Base-by-base conservation (phyloP, 1,140 invertebrate genomes). In the Panagrolaimus sp. region DNA sequence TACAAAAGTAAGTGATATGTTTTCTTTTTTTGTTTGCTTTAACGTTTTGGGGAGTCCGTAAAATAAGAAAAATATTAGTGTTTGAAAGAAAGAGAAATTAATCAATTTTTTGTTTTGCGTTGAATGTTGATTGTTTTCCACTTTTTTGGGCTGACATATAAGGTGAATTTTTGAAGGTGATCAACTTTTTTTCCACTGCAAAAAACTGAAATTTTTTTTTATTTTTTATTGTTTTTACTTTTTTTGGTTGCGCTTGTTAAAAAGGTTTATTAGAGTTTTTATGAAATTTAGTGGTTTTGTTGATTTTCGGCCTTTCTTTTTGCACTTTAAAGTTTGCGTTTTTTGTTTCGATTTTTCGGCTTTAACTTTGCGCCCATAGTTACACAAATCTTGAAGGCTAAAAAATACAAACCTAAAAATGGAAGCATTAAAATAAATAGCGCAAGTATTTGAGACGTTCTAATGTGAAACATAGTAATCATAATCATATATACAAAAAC, bases 311-410 rank as follows among this genome's bases (percentile, higher is more conserved):
- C n/a, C n/a, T n/a, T n/a, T n/a, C n/a, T n/a, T n/a, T n/a, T n/a
- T n/a, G n/a, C n/a, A n/a, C n/a, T n/a, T n/a, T n/a, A n/a, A n/a
- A n/a, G n/a, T n/a, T n/a, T n/a, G n/a, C n/a, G n/a, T n/a, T 91
- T 64, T 87, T 90, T 69, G 87, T 91, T 84, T 92, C 91, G 86
- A 91, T 89, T 87, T n/a, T n/a, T n/a, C n/a, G n/a, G n/a, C n/a
- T n/a, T n/a, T n/a, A n/a, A n/a, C n/a, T n/a, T n/a, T n/a, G n/a
- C n/a, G n/a, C n/a, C n/a, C n/a, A n/a, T n/a, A n/a, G n/a, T n/a
- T n/a, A n/a, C n/a, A n/a, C n/a, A n/a, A n/a, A n/a, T n/a, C n/a
- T n/a, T n/a, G n/a, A n/a, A n/a, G n/a, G n/a, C n/a, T n/a, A n/a
- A n/a, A n/a, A n/a, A n/a, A n/a, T n/a, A n/a, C n/a, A n/a, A n/a